Evolutionary conservation across 2,113 vertebrate genomes (phyloP), one percentile per base, ranked within the genome.

Genomic region (Morphnarchus princeps): DNA sequence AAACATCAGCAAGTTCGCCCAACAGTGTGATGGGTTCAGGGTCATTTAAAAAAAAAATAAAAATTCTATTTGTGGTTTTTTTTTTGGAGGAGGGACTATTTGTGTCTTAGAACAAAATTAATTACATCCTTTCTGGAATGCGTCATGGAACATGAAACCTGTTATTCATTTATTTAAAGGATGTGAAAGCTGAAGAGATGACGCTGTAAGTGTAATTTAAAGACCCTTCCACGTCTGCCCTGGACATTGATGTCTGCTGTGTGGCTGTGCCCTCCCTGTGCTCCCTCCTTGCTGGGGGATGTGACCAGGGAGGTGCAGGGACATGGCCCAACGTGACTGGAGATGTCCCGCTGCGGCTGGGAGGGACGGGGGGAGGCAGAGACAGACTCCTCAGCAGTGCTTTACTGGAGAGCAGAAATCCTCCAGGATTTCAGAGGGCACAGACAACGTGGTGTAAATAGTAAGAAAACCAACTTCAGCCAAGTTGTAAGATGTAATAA

Each of bases 91-190:
- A 13, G 5, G 36, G 6, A 36, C 31, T 55, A 26, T 58, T 55
- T 92, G 26, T 69, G 15, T 38, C 32, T 69, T 50, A 72, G 13
- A 78, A 34, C 61, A 96, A 84, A 91, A 90, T 52, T 93, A 77
- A 84, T 90, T 85, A 54, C 65, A 31, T 58, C 7, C 85, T 92
- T 58, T 94, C 61, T 65, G 47, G 29, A 88, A 96, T 94, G 67
- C 58, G 31, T 63, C 16, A 82, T 9, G 40, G 72, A 86, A 77
- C 50, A 62, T 11, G 2, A 87, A 93, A 50, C 10, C 13, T 79
- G 12, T 52, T 88, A 42, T 9, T 73, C 6, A 28, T 76, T 83
- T 91, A 43, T 63, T 89, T 62, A 94, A 67, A 42, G 62, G 69
- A 61, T 71, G 12, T 69, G 22, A 93, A 40, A 79, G 15, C 15